Conservation (phyloP, 2,113 vertebrate genomes). For the Alexandromys fortis region DNA sequence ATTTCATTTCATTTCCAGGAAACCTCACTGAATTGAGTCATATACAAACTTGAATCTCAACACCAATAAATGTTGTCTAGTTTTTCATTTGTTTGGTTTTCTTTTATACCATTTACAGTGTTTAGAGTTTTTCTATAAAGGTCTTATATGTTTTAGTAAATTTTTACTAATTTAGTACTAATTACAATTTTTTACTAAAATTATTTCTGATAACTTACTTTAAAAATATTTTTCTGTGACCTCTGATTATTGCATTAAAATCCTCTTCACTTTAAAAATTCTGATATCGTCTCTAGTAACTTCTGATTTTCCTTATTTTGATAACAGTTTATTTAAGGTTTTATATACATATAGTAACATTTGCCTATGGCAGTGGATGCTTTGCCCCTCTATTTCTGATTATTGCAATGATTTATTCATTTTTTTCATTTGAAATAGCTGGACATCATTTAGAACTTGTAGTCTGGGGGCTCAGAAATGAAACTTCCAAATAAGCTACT, state of each 20-base stretch:
- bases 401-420: background rate
- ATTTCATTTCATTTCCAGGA: background rate
- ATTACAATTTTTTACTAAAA: background rate
- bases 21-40: background rate
- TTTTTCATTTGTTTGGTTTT: background rate
- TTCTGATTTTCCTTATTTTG: background rate
- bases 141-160: background rate
- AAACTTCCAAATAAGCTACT: background rate
- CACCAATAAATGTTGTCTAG: background rate
- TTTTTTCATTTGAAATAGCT: background rate
- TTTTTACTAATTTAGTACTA: background rate
- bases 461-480: background rate
- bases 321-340: background rate
- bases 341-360: background rate
- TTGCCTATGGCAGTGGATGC: background rate
- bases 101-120: background rate
- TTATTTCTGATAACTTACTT: background rate
- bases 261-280: background rate
- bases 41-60: background rate
- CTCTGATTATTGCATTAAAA: background rate
- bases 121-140: background rate
- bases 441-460: background rate
- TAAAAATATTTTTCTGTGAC: background rate
- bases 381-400: background rate
- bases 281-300: background rate